These are phyloP conservation scores for Eilema griseolum DNA, from an alignment of 2,888 invertebrate genomes.

Conservation along the genomic window DNA sequence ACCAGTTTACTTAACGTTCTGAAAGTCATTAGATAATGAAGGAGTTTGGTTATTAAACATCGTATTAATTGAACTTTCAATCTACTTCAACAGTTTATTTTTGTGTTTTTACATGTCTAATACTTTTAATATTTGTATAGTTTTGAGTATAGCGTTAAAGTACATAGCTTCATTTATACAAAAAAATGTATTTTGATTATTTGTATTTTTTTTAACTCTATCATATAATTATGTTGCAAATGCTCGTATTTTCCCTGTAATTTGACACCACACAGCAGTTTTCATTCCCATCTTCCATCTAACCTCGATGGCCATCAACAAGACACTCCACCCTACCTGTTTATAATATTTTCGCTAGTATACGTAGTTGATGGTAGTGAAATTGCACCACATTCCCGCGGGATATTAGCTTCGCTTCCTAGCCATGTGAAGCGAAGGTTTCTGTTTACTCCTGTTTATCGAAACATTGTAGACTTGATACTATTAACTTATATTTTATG, in stretches of 20 bases:
- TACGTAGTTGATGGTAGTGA: constrained; percentile 70
- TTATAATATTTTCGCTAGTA: constrained; percentile 77
- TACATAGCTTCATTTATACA: too few species aligned
- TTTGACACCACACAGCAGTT: background rate
- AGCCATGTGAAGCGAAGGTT: constrained; percentile 64
- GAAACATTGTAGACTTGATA: constrained; percentile 59
- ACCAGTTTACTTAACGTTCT: background rate
- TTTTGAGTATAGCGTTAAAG: too few species aligned
- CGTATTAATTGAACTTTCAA: background rate
- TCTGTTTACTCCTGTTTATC: constrained; percentile 74
- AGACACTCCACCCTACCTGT: constrained; percentile 55
- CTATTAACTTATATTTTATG: constrained; percentile 47
- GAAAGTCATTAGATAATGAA: background rate
- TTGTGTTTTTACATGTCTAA: too few species aligned
- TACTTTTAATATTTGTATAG: too few species aligned
- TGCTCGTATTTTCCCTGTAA: background rate
- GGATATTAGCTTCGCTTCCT: constrained; percentile 79
- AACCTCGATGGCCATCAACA: constrained; percentile 15
- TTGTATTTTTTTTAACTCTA: background rate
- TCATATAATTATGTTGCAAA: background rate
- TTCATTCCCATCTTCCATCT: background rate
- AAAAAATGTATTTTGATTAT: background rate
- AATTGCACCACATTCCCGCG: constrained; percentile 80
- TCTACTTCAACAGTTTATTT: background rate
- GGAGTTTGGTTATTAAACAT: background rate